Base-by-base conservation (phyloP, 2,113 vertebrate species). In the Donacobius atricapilla region DNA sequence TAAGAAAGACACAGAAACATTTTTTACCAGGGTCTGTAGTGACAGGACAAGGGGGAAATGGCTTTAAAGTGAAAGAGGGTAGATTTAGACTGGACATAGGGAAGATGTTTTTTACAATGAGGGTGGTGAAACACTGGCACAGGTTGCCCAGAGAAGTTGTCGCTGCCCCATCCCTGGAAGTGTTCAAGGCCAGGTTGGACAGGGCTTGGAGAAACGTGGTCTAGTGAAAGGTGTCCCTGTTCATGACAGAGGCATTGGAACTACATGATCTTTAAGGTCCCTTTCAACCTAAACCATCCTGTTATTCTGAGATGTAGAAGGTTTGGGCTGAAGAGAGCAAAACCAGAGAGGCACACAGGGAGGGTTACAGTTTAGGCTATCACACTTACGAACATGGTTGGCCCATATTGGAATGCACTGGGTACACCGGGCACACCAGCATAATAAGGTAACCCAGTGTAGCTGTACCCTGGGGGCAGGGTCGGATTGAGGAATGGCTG, bases 341-440 rank as follows among this genome's bases (percentile, higher is more conserved):
- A 84, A 54, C 48, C 58, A 83, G 35, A 85, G 33, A 54, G 57
- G 27, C 42, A 53, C 1, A 0, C 65, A 60, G 42, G 50, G 31
- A 80, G 24, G 12, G 40, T 54, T 40, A 66, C 24, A 40, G 35
- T 39, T 51, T 19, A 58, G 28, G n/a, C 18, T 60, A 28, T 77
- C 83, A 77, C 53, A 98, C 98, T 98, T 97, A 98, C 99, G 87
- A 99, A 99, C 97, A 99, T 98, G 27, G 99, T 98, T 83, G 99
- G 99, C 47, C 98, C 99, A 6, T 99, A 99, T 96, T 99, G 99
- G 97, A 99, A 99, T 80, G 99, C 98, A 81, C 98, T 99, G 94
- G 99, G 99, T 89, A 99, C 98, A 3, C 98, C 98, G 0, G 98
- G 98, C 93, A 99, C 45, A 15, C 99, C 98, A 21, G 99, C 97